Evolutionary conservation across 1,140 invertebrate genomes (phyloP).

Genomic region (Chironomus striatipennis): DNA sequence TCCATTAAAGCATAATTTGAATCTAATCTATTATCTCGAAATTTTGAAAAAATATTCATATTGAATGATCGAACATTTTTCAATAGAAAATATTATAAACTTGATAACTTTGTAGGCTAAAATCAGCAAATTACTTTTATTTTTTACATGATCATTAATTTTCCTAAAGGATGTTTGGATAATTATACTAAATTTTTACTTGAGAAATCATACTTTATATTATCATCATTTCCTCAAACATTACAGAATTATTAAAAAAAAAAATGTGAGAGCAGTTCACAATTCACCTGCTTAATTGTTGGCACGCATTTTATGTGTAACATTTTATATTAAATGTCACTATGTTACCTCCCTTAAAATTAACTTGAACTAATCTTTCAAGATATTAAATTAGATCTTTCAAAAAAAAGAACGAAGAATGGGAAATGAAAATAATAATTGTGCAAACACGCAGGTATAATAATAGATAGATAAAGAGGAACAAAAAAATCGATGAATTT

Average conservation of each 20-base stretch:
- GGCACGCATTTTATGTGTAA: conserved; percentile 23
- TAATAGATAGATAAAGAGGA: background rate
- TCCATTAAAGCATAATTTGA: no score
- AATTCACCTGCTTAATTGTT: conserved; percentile 15
- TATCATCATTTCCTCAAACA: background rate
- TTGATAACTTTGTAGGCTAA: no score
- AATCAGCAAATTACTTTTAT: no score
- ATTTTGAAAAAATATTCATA: no score
- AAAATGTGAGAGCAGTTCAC: background rate
- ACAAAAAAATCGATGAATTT: background rate
- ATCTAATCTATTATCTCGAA: no score
- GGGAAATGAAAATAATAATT: conserved; percentile 4
- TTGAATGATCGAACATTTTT: no score
- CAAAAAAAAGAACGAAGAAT: background rate
- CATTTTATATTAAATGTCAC: conserved; percentile 24
- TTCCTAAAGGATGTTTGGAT: background rate
- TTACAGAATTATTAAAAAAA: background rate
- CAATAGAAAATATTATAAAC: no score
- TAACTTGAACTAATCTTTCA: background rate
- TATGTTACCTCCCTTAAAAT: conserved; percentile 19
- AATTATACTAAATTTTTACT: background rate
- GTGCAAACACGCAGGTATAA: conserved; percentile 17
- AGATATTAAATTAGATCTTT: background rate
- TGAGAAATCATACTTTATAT: background rate
- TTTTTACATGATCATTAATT: no score